Evolutionary conservation across 2,113 vertebrate species (phyloP), one percentile per base, ranked within the genome.

Genomic region (Onychostruthus taczanowskii): DNA sequence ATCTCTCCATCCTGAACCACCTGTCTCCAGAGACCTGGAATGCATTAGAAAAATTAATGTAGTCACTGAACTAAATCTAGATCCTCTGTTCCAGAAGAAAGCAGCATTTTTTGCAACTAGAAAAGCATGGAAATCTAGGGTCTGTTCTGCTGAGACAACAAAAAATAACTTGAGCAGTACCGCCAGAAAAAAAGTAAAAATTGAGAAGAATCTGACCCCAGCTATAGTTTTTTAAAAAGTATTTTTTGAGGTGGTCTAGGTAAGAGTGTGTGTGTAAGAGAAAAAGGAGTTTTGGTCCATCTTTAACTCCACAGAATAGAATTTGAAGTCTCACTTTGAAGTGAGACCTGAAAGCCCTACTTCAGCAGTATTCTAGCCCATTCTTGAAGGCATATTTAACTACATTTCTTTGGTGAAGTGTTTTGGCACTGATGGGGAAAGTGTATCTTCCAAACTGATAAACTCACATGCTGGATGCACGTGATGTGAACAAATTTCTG

Each of bases 21-120:
- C 90, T 90, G 47, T 93, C 90, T 87, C 73, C 58, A 89, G 80
- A 90, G 92, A 94, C 33, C 52, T 90, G 90, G 94, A 92, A 97
- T 93, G 90, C 73, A 47, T 94, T 92, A 94, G 78, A 95, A 95
- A 94, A 93, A 81, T 49, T 49, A 81, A 87, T 56, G 16, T 66
- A 72, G 91, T 74, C 53, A 67, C 37, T 89, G 72, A 84, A 88
- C 43, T 77, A 80, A 84, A 77, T 70, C 52, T 68, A 43, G 49
- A 27, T 78, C 46, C 69, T 86, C 76, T 90, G 19, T 80, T 77
- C 20, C 16, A 66, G 79, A 88, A 74, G 74, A 84, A 94, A 92
- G 23, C 20, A 73, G n/a, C 10, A 44, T 39, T 50, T 95, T 89
- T 94, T 85, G 58, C 17, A 61, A 44, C n/a, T 56, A 67, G 47